A percentile compares a stretch with the other conserved stretches of the same genome.
These are phyloP conservation scores for Seladonia tumulorum DNA, from an alignment of 2,888 invertebrate species.

Conservation along the genomic window DNA sequence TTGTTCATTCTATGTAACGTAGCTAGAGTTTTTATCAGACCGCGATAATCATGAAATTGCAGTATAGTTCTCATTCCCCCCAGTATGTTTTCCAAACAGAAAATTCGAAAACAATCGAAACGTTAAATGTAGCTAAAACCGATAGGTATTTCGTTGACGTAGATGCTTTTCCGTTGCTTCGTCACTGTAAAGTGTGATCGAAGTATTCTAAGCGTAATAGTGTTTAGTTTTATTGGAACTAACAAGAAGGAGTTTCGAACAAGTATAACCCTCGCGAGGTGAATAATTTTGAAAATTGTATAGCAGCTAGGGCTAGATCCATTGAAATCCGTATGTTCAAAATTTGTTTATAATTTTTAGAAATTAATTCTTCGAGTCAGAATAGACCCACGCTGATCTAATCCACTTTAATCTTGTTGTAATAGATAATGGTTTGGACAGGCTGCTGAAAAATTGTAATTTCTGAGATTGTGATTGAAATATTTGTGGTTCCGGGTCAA, in stretches of 20 bases:
- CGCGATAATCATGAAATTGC: slow-evolving; percentile 46
- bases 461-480: too few relatives aligned
- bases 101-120: background rate
- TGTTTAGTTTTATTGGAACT: slow-evolving; percentile 40
- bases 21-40: slow-evolving; percentile 65
- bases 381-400: background rate
- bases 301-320: background rate
- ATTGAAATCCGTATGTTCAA: background rate
- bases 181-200: slow-evolving; percentile 13
- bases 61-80: slow-evolving; percentile 15
- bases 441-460: too few relatives aligned
- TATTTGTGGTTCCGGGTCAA: too few relatives aligned
- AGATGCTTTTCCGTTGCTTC: slow-evolving; percentile 34
- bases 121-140: slow-evolving; percentile 3
- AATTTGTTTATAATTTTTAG: background rate
- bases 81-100: slow-evolving; percentile 2
- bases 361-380: background rate
- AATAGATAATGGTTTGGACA: too few relatives aligned
- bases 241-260: slow-evolving; percentile 38
- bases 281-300: background rate
- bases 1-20: slow-evolving; percentile 67
- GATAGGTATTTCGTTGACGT: slow-evolving; percentile 27
- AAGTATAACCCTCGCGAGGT: slow-evolving; percentile 36
- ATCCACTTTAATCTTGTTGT: too few relatives aligned
- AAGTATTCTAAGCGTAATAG: slow-evolving; percentile 33